Conservation (phyloP, 1,140 invertebrate species). For the Gonatopus flavifemur region DNA sequence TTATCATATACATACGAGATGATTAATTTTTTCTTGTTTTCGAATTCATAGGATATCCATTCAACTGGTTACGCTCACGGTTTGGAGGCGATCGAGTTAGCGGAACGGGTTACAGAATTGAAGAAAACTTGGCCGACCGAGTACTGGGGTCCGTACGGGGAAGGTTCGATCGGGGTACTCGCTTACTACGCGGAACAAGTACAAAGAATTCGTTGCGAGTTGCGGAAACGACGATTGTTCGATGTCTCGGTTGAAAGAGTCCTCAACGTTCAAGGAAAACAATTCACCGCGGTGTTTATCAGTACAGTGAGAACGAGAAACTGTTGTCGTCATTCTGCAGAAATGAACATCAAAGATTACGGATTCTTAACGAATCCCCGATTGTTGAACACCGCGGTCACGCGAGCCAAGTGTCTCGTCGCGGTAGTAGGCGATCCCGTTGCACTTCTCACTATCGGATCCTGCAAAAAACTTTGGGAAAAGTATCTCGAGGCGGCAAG, state of each 20-base stretch:
- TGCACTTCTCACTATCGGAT: conserved; percentile 79
- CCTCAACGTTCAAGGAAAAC: conserved; percentile 87
- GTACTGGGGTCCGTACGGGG: conserved; percentile 73
- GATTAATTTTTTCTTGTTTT: conserved; percentile 2
- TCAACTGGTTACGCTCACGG: conserved; percentile 86
- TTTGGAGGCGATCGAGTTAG: conserved; percentile 80
- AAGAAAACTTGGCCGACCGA: conserved; percentile 70
- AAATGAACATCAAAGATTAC: conserved; percentile 71
- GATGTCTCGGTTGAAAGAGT: conserved; percentile 84
- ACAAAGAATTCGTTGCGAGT: conserved; percentile 74
- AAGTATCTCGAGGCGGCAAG: conserved; percentile 77
- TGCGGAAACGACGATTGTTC: conserved; percentile 72
- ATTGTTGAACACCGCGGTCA: conserved; percentile 84
- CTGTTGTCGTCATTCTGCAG: conserved; percentile 59
- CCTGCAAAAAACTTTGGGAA: conserved; percentile 84
- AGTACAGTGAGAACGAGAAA: conserved; percentile 82
- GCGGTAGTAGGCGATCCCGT: conserved; percentile 87
- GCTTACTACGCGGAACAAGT: conserved; percentile 87
- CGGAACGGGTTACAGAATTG: conserved; percentile 71
- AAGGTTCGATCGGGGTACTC: conserved; percentile 80
- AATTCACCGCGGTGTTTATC: conserved; percentile 83
- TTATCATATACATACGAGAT: neutral
- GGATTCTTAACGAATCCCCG: conserved; percentile 86
- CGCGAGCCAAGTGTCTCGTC: conserved; percentile 82
- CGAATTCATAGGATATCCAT: conserved; percentile 65